Base-by-base conservation (phyloP, 2,797 vertebrate species). In the Schizopygopsis malacanthus region DNA sequence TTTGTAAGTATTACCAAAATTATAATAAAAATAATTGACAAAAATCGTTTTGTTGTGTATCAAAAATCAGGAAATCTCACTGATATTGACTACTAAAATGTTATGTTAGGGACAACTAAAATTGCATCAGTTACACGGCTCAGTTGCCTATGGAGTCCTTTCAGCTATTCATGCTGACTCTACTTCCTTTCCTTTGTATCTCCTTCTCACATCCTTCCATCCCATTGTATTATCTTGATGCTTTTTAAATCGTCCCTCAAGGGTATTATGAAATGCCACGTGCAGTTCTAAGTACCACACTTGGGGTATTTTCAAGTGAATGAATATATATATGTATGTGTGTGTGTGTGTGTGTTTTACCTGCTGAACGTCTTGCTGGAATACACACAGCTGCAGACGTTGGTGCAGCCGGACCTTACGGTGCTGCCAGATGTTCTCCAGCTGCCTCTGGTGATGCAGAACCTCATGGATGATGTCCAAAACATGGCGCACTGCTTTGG, bases 351-450 rank as follows among this genome's bases (percentile, higher is more conserved):
- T 20, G 13, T 16, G 11, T 63, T 50, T 85, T 83, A 97, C 97
- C 96, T 97, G 97, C 84, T 97, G 97, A 65, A 97, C 97, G 1
- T 97, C 97, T 92, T 97, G 97, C 67, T 97, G 97, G 92, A 97
- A 97, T 71, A 97, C 97, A 0, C 97, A 97, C 0, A 97, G 95
- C 90, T 97, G 97, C 89, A 97, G 95, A 15, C 97, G 90, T 89
- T 97, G 97, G 90, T 97, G 97, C 22, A 97, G 93, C 25, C 97
- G 96, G 79, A 97, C 96, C 82, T 97, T 97, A 33, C 97, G 96
- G 86, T 97, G 97, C 87, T 97, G 97, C 97, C 97, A 97, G 90
- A 97, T 97, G 91, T 97, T 97, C 87, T 97, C 97, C 54, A 97
- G 93, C 85, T 97, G 97, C 84, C 97, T 92, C 91, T 97, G 97